These are phyloP conservation scores for Microplitis manilae DNA, from an alignment of 2,888 invertebrate species.

Conservation along the genomic window DNA sequence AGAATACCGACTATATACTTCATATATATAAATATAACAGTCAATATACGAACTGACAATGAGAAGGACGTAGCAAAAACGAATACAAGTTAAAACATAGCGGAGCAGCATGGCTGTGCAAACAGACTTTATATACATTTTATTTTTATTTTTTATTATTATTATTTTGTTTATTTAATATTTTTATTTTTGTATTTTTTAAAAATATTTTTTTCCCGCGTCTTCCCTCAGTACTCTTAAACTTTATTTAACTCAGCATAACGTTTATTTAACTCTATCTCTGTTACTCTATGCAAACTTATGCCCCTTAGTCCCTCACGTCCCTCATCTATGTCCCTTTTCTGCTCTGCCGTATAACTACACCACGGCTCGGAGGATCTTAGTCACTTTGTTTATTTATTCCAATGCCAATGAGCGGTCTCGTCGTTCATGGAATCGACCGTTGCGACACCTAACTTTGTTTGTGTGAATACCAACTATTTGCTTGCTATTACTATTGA, in stretches of 20 bases:
- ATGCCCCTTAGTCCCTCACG: not conserved
- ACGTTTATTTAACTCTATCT: no score
- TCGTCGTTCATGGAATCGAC: constrained; percentile 26
- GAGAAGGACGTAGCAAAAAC: constrained; percentile 22
- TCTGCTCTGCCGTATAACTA: not conserved
- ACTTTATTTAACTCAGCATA: no score
- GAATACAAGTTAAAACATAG: not conserved
- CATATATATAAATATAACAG: not conserved
- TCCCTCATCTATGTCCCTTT: not conserved
- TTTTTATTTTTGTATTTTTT: constrained; percentile 1
- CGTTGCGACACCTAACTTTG: constrained; percentile 13
- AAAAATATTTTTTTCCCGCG: no score
- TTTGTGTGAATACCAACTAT: not conserved
- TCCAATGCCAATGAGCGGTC: constrained; percentile 31
- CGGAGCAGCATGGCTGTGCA: constrained; percentile 31
- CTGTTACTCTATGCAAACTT: not conserved
- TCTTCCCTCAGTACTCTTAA: no score
- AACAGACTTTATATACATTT: constrained; percentile 26
- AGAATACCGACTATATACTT: constrained; percentile 11
- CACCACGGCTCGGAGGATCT: constrained; percentile 20
- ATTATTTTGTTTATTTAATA: not conserved
- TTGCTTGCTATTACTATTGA: not conserved
- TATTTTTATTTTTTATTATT: no score
- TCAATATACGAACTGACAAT: constrained; percentile 28
- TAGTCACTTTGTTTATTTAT: constrained; percentile 38